Base-by-base conservation (phyloP, 2,888 invertebrate genomes). In the Metallyticus violacea region DNA sequence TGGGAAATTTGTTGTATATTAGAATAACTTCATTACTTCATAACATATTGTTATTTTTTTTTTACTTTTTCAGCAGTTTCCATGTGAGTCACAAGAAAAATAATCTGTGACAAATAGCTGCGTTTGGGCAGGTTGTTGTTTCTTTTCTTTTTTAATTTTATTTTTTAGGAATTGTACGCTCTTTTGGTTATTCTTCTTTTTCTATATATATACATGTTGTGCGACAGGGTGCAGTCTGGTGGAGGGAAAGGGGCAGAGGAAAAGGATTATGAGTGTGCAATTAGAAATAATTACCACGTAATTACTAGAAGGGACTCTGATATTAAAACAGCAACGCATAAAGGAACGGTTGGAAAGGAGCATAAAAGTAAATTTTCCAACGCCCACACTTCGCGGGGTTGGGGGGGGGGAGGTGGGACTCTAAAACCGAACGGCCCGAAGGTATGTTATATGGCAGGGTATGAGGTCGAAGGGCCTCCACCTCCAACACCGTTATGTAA, bases 251-350 rank as follows among this genome's bases (percentile, higher is more conserved):
- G n/a, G n/a, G n/a, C n/a, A n/a, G 40, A 62, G 40, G 40, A 62
- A 62, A 30, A 81, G 85, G 85, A 85, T 85, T 85, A 85, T 81
- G 85, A 62, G 81, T 76, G 81, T 25, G 85, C 85, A 81, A 85
- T 85, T 85, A 85, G 85, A 85, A 85, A 85, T 85, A 85, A 85
- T 85, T 80, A 85, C 85, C 79, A 81, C 79, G 80, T 80, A 85
- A 85, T 85, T 85, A 85, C 85, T 28, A 28, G 28, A 81, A 81
- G 26, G 25, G 81, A n/a, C 28, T 6, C 15, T 30, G 81, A 40
- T 81, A 81, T 81, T 81, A 81, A 81, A 81, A 81, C 81, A 30
- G 27, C 9, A 81, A 25, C n/a, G 81, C 22, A n/a, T 26, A 22
- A 26, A 40, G 79, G 29, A 30, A n/a, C n/a, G 81, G 22, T 30